Conservation (phyloP, 1,140 invertebrate genomes). For the Planococcus citri region DNA sequence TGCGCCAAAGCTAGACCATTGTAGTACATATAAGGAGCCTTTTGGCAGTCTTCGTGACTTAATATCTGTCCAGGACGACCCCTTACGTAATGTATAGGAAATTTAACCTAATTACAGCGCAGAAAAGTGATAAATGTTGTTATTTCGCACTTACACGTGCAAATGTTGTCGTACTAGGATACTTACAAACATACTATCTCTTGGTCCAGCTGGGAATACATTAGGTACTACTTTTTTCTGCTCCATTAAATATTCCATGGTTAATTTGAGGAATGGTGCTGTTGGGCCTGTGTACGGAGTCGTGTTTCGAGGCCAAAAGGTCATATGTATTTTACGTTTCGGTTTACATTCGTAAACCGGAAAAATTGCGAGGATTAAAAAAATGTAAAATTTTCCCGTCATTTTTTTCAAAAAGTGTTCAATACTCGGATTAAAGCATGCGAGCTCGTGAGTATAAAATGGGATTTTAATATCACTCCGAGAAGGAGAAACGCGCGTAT, state of each 20-base stretch:
- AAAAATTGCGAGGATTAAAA: too few relatives aligned
- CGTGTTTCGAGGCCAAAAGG: too few relatives aligned
- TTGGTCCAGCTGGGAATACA: background rate
- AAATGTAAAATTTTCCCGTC: too few relatives aligned
- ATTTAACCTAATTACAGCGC: background rate
- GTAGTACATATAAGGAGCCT: background rate
- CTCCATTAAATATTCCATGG: background rate
- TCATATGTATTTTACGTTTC: too few relatives aligned
- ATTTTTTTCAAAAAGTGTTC: too few relatives aligned
- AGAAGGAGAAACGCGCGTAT: too few relatives aligned
- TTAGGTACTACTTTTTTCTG: background rate
- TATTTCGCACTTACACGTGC: background rate
- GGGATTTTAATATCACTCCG: too few relatives aligned
- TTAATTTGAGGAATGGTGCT: background rate
- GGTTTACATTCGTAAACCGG: too few relatives aligned
- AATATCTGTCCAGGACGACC: background rate
- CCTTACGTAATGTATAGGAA: background rate
- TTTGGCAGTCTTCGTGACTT: background rate
- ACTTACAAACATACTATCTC: background rate
- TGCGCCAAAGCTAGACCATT: background rate
- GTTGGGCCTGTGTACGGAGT: too few relatives aligned
- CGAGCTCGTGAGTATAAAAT: too few relatives aligned
- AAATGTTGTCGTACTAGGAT: background rate
- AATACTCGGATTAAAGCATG: too few relatives aligned
- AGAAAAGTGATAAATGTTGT: background rate